Percentiles rank a stretch among this genome's conserved stretches.
These are phyloP conservation scores for Zoanthus sansibaricus DNA, from an alignment of 92 coral and sea anemone genomes.

Conservation along the genomic window DNA sequence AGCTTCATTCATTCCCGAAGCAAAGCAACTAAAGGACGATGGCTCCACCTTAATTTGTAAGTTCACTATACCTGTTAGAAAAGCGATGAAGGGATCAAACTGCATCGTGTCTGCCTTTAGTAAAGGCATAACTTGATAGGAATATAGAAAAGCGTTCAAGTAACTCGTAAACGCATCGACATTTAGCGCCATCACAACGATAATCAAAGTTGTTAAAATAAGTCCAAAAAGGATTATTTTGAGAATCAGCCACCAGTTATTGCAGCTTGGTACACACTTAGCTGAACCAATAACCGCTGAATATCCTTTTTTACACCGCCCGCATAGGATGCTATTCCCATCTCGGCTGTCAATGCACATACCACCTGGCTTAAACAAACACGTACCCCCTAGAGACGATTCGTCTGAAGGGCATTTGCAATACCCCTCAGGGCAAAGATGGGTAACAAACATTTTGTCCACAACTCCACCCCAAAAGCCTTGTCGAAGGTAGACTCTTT, in stretches of 20 bases:
- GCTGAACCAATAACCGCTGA: slow-evolving; percentile 72
- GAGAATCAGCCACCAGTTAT: slow-evolving; percentile 60
- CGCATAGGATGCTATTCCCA: slow-evolving; percentile 77
- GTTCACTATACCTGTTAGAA: slow-evolving; percentile 77
- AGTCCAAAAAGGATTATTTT: slow-evolving; percentile 59
- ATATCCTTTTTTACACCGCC: slow-evolving; percentile 68
- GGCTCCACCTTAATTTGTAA: slow-evolving; percentile 59
- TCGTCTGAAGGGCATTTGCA: slow-evolving; percentile 52
- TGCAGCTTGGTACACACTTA: slow-evolving; percentile 59
- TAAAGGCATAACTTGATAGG: slow-evolving; percentile 83
- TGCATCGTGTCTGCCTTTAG: slow-evolving; percentile 65
- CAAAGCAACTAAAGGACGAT: slow-evolving; percentile 54
- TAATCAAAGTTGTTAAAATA: slow-evolving; percentile 65
- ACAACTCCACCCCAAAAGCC: slow-evolving; percentile 97
- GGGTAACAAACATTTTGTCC: slow-evolving; percentile 60
- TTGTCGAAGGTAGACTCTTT: slow-evolving; percentile 57
- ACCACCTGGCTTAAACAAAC: not conserved
- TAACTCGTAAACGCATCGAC: slow-evolving; percentile 89
- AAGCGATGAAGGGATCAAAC: slow-evolving; percentile 75
- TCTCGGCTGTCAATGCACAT: slow-evolving; percentile 66
- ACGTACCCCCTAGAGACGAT: not conserved
- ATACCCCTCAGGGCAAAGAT: slow-evolving; percentile 77
- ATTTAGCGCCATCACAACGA: slow-evolving; percentile 71
- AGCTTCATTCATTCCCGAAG: slow-evolving; percentile 84
- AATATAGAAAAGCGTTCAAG: slow-evolving; percentile 92